Evolutionary conservation across 2,888 invertebrate species (phyloP).

Genomic region (Orgyia antiqua): DNA sequence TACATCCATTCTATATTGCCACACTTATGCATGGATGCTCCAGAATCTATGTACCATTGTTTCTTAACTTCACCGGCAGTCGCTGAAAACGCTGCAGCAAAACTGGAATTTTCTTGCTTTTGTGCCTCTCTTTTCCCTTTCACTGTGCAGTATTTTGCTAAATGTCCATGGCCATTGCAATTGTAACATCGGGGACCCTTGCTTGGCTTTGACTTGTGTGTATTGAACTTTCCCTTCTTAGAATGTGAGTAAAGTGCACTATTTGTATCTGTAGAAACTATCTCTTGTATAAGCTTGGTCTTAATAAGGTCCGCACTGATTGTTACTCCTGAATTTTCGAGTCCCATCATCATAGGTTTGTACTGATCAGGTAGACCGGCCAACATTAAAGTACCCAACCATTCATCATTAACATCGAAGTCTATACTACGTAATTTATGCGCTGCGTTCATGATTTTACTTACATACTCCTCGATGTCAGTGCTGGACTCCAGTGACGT

Average conservation of each 20-base stretch:
- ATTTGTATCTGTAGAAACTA: not conserved
- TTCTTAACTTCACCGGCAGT: not conserved
- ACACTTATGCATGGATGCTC: not conserved
- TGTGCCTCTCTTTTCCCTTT: not conserved
- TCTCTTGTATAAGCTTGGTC: not conserved
- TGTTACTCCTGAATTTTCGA: not conserved
- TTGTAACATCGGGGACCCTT: not conserved
- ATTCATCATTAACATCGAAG: too few species aligned
- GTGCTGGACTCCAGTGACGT: not conserved
- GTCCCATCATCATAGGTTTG: not conserved
- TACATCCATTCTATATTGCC: not conserved
- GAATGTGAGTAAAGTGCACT: not conserved
- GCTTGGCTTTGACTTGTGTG: not conserved
- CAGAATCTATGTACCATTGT: not conserved
- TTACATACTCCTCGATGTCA: not conserved
- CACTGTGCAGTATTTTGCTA: not conserved
- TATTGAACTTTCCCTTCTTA: not conserved
- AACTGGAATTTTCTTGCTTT: not conserved
- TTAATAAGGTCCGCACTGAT: too few species aligned
- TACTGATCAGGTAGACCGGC: too few species aligned
- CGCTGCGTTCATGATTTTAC: not conserved
- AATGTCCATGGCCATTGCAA: not conserved
- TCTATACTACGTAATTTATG: not conserved
- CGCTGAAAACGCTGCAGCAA: not conserved
- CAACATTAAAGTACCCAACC: too few species aligned